A percentile compares a stretch with the other conserved stretches of the same genome.
These are phyloP conservation scores for Axinella damicornis DNA, from an alignment of 37 sponge, comb jelly and placozoan genomes.

Conservation along the genomic window DNA sequence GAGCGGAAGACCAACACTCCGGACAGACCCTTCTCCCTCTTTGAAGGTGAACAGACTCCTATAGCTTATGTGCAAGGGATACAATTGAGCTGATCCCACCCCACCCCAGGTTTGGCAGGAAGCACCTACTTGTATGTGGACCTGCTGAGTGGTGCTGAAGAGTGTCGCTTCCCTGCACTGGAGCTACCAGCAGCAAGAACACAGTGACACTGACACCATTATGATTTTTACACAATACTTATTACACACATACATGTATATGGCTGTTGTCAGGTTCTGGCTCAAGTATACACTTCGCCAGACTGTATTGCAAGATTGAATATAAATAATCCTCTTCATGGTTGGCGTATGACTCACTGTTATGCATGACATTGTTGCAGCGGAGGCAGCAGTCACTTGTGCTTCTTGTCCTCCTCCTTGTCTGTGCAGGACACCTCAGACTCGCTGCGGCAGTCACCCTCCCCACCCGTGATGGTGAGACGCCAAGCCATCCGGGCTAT, in stretches of 20 bases:
- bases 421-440: constrained; percentile 3
- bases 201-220: not conserved
- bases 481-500: constrained; percentile 27
- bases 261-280: too few species aligned
- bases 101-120: constrained; percentile 82
- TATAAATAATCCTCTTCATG: too few species aligned
- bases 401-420: not conserved
- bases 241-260: too few species aligned
- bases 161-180: constrained; percentile 82
- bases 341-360: too few species aligned
- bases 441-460: constrained; percentile 38
- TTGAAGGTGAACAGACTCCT: constrained; percentile 81
- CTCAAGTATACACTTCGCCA: too few species aligned
- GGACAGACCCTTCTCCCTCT: constrained; percentile 89
- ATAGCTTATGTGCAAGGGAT: too few species aligned
- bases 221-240: too few species aligned
- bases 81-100: not conserved
- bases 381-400: too few species aligned
- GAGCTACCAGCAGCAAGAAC: constrained; percentile 44
- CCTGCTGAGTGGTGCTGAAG: constrained; percentile 42
- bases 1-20: constrained; percentile 48
- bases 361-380: too few species aligned
- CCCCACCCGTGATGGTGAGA: not conserved
- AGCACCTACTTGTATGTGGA: constrained; percentile 80
- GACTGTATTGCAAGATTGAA: too few species aligned